Base-by-base conservation (phyloP, 1,140 invertebrate species). In the Leptinotarsa texana region DNA sequence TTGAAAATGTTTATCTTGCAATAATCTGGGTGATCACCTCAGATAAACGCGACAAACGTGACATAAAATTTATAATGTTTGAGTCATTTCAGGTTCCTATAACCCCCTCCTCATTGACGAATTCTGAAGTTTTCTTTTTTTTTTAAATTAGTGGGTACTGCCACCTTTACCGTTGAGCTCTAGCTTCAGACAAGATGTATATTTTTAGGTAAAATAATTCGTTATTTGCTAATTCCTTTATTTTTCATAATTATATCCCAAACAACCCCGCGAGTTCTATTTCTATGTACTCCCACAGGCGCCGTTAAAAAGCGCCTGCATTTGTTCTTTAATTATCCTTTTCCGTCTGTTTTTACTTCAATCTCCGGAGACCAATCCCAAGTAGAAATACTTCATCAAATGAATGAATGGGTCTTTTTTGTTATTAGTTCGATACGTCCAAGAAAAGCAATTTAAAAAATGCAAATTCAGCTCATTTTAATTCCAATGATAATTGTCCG, bases 401-500 rank as follows among this genome's bases (percentile, higher is more conserved):
- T 15, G 51, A 57, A 57, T 8, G 51, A 57, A 18, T 57, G 33
- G 33, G 15, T 57, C 15, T 57, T 57, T 57, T 57, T 18, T 15
- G 51, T 57, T 57, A 57, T 57, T 57, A 57, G 51, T 57, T 57
- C n/a, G 51, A 57, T 57, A 57, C 51, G 15, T 57, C 15, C 51
- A 57, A 57, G 51, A 18, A 57, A 57, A 18, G 51, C 51, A 57
- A 57, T 57, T 57, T 13, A 57, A 57, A 57, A 57, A 57, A 57
- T 57, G 51, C 51, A 57, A 57, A 57, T 57, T n/a, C 51, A 17
- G 51, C 51, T 57, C 51, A 57, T 57, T 57, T 57, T 57, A 57
- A 57, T 57, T 18, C 51, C 51, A 57, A 57, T 57, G 51, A 57
- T 57, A 57, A 57, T 57, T 57, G 51, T 57, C 51, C n/a, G 51